Evolutionary conservation across 2,888 invertebrate species (phyloP), one percentile per base, ranked within the genome.

Genomic region (Lissonota sp.): DNA sequence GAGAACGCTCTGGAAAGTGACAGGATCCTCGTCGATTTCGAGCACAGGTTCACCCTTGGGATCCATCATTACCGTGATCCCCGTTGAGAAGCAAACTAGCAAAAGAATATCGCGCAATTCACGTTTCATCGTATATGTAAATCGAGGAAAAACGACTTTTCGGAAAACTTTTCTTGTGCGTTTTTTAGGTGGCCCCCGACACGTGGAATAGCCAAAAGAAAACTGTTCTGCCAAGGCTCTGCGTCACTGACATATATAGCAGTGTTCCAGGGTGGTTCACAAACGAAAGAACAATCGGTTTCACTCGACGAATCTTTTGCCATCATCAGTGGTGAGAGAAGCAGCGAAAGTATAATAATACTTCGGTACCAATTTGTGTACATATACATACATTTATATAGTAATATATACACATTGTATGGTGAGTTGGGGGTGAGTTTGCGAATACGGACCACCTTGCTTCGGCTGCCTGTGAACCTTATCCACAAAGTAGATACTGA

Each of bases 221-320:
- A 87, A 91, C 91, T 92, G 90, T 76, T 85, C 73, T 87, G 85
- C 83, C 72, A 86, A 79, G 79, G 78, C 66, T 81, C 67, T 42
- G 58, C 74, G 82, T 82, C 85, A 84, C 83, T 84, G 77, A 80
- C 74, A 89, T 92, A 88, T 91, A 92, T 92, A 92, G 88, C 88
- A 88, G 87, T 39, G 62, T 75, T 57, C 39, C 78, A 80, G 82
- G 84, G 87, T 83, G 80, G 83, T 91, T 92, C 90, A 87, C 90
- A 90, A 89, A 86, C 87, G 85, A 87, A 84, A 84, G 88, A 91
- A 92, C 92, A 91, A 92, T 92, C 85, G 88, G 91, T 92, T 90
- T 91, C 91, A 90, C 92, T 91, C 79, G 84, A 86, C 64, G 83
- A 85, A 88, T 85, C 84, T 83, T 87, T 85, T 85, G 81, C 84